Evolutionary conservation across 2,113 vertebrate species (phyloP).

Genomic region (Poeciliopsis retropinna): DNA sequence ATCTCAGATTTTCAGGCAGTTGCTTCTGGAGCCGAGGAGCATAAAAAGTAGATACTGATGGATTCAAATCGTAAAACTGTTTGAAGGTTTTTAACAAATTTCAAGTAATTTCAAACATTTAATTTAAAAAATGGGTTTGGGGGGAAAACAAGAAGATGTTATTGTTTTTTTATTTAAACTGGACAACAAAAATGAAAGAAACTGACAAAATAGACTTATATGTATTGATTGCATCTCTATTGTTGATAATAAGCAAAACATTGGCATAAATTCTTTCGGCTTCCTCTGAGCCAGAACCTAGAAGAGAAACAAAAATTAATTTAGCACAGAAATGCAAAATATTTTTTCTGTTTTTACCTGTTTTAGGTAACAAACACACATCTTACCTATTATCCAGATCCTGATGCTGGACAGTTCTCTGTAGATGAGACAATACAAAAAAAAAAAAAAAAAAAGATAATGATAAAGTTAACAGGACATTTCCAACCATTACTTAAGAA

Average conservation of each 20-base stretch:
- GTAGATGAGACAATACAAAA: slow-evolving; percentile 13
- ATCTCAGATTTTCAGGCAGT: neutral
- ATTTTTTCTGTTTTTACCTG: neutral
- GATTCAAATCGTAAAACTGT: too few species aligned
- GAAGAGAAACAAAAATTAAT: neutral
- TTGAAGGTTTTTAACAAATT: too few species aligned
- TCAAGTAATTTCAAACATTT: too few species aligned
- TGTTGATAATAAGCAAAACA: slow-evolving; percentile 10
- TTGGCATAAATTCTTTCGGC: neutral
- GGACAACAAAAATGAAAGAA: slow-evolving; percentile 4
- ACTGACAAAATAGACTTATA: neutral
- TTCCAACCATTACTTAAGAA: neutral
- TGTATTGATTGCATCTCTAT: neutral
- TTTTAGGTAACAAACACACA: neutral
- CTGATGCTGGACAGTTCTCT: slow-evolving; percentile 68
- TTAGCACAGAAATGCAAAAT: neutral
- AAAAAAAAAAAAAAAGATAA: neutral
- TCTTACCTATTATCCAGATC: slow-evolving; percentile 42
- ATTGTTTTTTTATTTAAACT: slow-evolving; percentile 8
- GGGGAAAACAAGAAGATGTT: too few species aligned
- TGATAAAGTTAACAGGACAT: neutral
- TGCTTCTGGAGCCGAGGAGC: neutral
- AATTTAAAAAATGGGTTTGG: too few species aligned
- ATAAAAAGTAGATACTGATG: neutral
- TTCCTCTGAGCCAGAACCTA: slow-evolving; percentile 22